Base-by-base conservation (phyloP, 2,113 vertebrate genomes). In the Myotis lucifugus region DNA sequence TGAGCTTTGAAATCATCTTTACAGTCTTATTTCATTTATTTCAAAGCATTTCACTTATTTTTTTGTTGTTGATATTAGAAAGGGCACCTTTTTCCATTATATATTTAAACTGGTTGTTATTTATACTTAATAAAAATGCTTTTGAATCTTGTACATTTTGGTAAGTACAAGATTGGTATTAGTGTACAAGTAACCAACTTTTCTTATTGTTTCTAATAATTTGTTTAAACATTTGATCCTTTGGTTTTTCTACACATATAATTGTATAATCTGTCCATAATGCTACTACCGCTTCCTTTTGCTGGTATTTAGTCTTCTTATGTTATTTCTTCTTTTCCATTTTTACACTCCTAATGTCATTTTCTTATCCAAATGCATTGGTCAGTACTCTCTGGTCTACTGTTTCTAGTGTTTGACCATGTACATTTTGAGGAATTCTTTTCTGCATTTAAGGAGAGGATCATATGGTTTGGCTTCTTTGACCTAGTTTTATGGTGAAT, bases 301-400 rank as follows among this genome's bases (percentile, higher is more conserved):
- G 40, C 54, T 85, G 21, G 27, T 46, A 67, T 54, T 78, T 91
- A n/a, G 5, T 78, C 90, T 90, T 92, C 52, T 90, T 88, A 19
- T 5, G 13, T 54, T 50, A 82, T 77, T 88, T 85, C 13, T 5
- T 54, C 32, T 84, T 76, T 50, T 32, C 40, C 56, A 23, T 10
- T 61, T 74, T 73, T 72, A 87, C 10, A 21, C 17, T 64, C 23
- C 27, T 25, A 23, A 12, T 64, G 8, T 78, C 27, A 61, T 77
- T 95, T 89, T 93, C 86, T 74, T 88, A 8, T 79, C 78, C 67
- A n/a, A n/a, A 83, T 70, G n/a, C 92, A 25, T 66, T 72, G 90
- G 25, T 73, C 78, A 66, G 5, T 52, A 74, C 4, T 37, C 85
- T 85, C 19, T 87, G 50, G 34, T 66, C 29, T 64, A n/a, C 21